Evolutionary conservation across 1,140 invertebrate genomes (phyloP), one percentile per base, ranked within the genome.

Genomic region (Rhyacophila brunnea): DNA sequence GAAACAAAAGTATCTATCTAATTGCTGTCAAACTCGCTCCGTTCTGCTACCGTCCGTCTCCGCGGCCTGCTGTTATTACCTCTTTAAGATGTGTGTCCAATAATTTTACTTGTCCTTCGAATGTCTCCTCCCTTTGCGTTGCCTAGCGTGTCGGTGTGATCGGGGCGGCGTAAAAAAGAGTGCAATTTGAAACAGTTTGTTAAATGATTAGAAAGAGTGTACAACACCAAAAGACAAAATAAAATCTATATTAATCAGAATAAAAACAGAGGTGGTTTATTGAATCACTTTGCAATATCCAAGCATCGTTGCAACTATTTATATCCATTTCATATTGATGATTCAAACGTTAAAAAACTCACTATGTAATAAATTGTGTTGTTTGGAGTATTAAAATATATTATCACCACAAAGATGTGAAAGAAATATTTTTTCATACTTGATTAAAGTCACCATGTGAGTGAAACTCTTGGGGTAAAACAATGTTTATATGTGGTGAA

Each of bases 81-180:
- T 96, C 93, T 87, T 93, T 94, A 67, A 98, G 87, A 79, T 93
- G 88, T 75, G 87, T 86, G 74, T 92, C 89, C 75, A 97, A 83
- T 72, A 92, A 85, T 83, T 95, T 94, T 68, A 97, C 93, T 80
- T 95, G 93, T 71, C 88, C 87, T 75, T 95, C 92, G 80, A 92
- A 96, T 66, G 90, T 90, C 81, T 98, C 95, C 84, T 98, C 96
- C 81, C 95, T 92, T 82, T 96, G 92, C 72, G 92, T 95, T 70
- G 94, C 92, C 94, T 96, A 60, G n/a, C 47, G 9, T 5, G 44
- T 17, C n/a, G 36, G 40, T 18, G 32, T 36, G 7, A 49, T 45
- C 32, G 20, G 47, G 42, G 52, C 52, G 46, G 47, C 56, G 19
- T 17, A 43, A 23, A 62, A 43, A 48, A 36, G 54, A 45, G 42